Base-by-base conservation (phyloP, 2,797 vertebrate genomes). In the Peromyscus melanophrys region DNA sequence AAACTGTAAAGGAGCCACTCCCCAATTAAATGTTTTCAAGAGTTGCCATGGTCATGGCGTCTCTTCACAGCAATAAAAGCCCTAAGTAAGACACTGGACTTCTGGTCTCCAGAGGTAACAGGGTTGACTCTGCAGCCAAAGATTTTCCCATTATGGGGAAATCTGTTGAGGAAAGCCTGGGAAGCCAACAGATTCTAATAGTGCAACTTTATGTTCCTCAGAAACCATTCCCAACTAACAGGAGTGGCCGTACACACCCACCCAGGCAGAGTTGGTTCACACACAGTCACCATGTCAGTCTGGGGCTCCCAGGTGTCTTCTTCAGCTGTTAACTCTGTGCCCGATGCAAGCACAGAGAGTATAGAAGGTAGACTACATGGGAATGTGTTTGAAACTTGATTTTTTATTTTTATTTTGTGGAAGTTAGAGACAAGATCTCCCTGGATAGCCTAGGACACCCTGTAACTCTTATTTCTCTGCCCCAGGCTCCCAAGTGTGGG, bases 121-220 rank as follows among this genome's bases (percentile, higher is more conserved):
- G 23, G 46, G 19, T 2, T 9, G 6, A 31, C 9, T 43, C 49
- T 40, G 31, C 9, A 46, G 76, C 8, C 37, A 27, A 6, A 11
- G 25, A 55, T 43, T 9, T 29, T n/a, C n/a, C 37, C 63, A 25
- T 23, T 7, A 10, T 21, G 67, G 7, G 49, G 31, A 5, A 6
- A 29, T 61, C 25, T 2, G 8, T 78, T 27, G n/a, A 0, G n/a
- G 13, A 43, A 25, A 1, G 8, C 77, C 40, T 12, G 6, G 81
- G 1, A 21, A 29, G 55, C 21, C 0, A 9, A 63, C 3, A 55
- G 77, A 80, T 29, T 37, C 85, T 40, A 80, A 78, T 3, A 29
- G 12, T 31, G 29, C 97, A 95, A 96, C 87, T 90, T 83, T n/a
- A n/a, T 55, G n/a, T 71, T 71, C 91, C 92, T 92, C 96, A 92